Evolutionary conservation across 2,797 vertebrate genomes (phyloP), one percentile per base, ranked within the genome.

Genomic region (Silurus aristotelis): DNA sequence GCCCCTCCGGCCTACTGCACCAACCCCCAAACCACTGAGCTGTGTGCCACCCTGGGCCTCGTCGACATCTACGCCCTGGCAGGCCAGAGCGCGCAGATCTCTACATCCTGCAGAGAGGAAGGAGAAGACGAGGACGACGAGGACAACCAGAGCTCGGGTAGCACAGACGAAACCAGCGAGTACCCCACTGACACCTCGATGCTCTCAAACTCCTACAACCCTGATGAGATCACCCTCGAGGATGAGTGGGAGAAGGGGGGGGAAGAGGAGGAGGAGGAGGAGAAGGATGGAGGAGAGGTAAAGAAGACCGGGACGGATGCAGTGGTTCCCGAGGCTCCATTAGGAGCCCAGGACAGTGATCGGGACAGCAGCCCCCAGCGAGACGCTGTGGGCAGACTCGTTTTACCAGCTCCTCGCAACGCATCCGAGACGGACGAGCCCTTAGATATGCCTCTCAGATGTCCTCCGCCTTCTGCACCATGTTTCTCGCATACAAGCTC

Each of bases 221-320:
- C 98, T 0, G 98, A 99, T 70, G 98, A 99, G 92, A 99, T 99
- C 86, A 95, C 96, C 67, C 94, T 99, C 84, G 98, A 98, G 87
- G 97, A 99, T 0, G 97, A 98, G 87, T 98, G 96, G 92, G 91
- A 90, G 55, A 96, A 95, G 0, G 96, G 96, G 1, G 96, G 95
- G 43, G 95, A 94, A 3, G 96, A 96, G 1, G 96, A 96, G 43
- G 95, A 94, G 4, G 87, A 76, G 31, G 84, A 48, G 5, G 58
- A 61, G 84, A 83, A 68, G 55, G 71, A 63, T 75, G 63, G 83
- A 60, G 56, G 76, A 20, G 85, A 46, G 77, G 85, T 31, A 3
- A 56, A 88, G 46, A 87, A 83, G 46, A 87, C 88, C n/a, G 87
- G 22, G 0, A 83, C 91, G 6, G 92, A 93, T 15, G 90, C 92